Percentiles rank a stretch among this genome's conserved stretches.
Conservation (phyloP, 2,113 vertebrate species). For the Sigmodon hispidus region DNA sequence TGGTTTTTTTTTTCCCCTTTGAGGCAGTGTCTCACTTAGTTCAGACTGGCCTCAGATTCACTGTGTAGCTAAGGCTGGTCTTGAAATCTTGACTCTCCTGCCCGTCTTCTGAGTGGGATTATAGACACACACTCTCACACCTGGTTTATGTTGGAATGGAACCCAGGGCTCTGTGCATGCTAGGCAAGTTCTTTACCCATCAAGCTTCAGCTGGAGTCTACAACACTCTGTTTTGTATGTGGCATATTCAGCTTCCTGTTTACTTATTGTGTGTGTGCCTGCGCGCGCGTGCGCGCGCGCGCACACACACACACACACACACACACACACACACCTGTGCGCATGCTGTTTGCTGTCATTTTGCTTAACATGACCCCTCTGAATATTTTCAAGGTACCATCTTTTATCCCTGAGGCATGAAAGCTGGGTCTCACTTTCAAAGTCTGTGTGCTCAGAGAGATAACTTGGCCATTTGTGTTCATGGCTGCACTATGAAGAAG, state of each 20-base stretch:
- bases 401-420: background rate
- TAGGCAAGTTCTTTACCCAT: background rate
- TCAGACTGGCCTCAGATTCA: background rate
- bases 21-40: background rate
- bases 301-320: too few species aligned
- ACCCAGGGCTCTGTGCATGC: background rate
- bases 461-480: background rate
- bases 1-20: background rate
- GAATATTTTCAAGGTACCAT: background rate
- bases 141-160: background rate
- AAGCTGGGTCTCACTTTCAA: background rate
- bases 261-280: too few species aligned
- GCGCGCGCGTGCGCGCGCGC: too few species aligned
- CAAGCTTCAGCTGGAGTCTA: too few species aligned
- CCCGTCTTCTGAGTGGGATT: background rate
- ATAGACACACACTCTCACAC: background rate
- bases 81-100: background rate
- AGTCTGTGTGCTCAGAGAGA: background rate
- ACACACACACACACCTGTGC: too few species aligned
- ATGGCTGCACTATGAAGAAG: background rate
- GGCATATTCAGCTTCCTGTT: background rate
- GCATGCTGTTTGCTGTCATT: too few species aligned
- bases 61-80: background rate
- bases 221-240: background rate
- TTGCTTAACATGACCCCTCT: background rate